Conservation (phyloP, 1,140 invertebrate species). For the Saxidomus purpurata region DNA sequence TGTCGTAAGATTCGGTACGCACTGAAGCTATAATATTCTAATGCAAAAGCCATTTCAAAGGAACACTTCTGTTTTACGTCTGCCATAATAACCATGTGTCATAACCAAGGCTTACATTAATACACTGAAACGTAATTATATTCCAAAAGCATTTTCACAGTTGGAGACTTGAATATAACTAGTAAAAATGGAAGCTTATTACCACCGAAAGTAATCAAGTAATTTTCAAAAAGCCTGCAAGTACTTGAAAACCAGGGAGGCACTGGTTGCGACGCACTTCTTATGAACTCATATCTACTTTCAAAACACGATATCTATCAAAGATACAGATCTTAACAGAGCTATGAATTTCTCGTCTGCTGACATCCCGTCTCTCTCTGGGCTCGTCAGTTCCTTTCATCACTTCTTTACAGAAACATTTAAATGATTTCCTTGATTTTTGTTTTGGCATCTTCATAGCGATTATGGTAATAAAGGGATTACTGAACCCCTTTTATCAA, state of each 20-base stretch:
- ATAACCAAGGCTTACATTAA: conserved; percentile 25
- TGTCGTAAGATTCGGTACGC: conserved; percentile 1
- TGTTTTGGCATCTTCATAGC: not conserved
- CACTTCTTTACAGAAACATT: not conserved
- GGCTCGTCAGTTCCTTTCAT: not conserved
- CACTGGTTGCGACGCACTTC: conserved; percentile 37
- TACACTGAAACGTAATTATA: conserved; percentile 52
- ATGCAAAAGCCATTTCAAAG: conserved; percentile 31
- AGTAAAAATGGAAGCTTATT: conserved; percentile 39
- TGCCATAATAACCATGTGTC: conserved; percentile 39
- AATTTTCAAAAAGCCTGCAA: conserved; percentile 58
- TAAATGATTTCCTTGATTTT: conserved; percentile 6
- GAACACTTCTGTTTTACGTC: conserved; percentile 27
- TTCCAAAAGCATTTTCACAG: conserved; percentile 41
- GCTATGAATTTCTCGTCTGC: conserved; percentile 31
- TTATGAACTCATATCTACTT: conserved; percentile 58
- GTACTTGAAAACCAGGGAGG: conserved; percentile 48
- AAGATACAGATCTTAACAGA: conserved; percentile 39
- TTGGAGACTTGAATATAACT: conserved; percentile 6
- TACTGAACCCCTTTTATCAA: conserved; percentile 17
- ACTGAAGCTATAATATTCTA: conserved; percentile 6
- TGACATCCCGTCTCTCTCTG: conserved; percentile 1
- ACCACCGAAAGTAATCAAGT: conserved; percentile 48
- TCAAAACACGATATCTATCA: conserved; percentile 40
- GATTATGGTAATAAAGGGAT: conserved; percentile 26